Percentiles rank a stretch among this genome's conserved stretches.
phyloP scores from a whole-genome alignment of 2,113 vertebrate species.

The Pelecanus crispus region DNA sequence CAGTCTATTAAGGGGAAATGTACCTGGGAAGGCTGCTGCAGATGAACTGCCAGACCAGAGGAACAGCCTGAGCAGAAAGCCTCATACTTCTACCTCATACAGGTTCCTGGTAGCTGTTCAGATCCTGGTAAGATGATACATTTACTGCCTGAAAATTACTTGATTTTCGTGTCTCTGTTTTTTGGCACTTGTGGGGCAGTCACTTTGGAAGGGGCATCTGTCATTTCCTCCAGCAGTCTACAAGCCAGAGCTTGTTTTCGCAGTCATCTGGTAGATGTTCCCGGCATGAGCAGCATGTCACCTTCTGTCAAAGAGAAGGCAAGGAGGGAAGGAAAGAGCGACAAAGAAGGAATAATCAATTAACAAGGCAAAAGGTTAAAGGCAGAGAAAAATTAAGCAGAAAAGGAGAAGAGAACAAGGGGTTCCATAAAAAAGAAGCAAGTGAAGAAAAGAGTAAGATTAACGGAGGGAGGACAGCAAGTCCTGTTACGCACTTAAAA shows the following conservation, averaged over 20 bases:
- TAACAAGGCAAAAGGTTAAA: background rate
- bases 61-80: background rate
- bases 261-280: background rate
- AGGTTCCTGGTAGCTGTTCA: background rate
- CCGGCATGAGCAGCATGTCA: background rate
- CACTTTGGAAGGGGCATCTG: slow-evolving; percentile 15
- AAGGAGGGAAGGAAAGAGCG: background rate
- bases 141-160: background rate
- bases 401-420: background rate
- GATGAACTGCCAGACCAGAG: background rate
- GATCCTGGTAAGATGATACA: background rate
- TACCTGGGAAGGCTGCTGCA: background rate
- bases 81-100: background rate
- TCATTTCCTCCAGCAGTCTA: background rate
- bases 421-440: background rate
- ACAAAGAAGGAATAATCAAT: slow-evolving; percentile 1
- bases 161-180: background rate
- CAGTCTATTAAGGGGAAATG: background rate
- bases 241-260: slow-evolving; percentile 10
- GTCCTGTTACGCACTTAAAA: background rate
- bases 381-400: background rate
- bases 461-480: background rate
- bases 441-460: background rate
- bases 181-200: background rate
- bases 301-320: slow-evolving; percentile 9